phyloP scores from a whole-genome alignment of 2,888 invertebrate species.

The Rhogogaster chlorosoma region DNA sequence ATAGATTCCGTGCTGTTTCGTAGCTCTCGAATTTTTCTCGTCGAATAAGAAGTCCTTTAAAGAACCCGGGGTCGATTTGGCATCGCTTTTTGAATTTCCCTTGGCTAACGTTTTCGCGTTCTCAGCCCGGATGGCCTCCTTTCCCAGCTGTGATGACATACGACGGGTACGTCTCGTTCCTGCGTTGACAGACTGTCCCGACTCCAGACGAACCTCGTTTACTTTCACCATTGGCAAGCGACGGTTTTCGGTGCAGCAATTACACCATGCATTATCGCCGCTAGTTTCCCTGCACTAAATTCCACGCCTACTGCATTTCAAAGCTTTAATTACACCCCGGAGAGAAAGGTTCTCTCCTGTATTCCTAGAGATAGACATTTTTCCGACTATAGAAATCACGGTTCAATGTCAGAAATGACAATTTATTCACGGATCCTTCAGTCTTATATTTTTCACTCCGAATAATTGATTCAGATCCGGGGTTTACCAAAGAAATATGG shows the following conservation, averaged over 20 bases:
- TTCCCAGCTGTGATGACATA: constrained; percentile 11
- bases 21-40: background rate
- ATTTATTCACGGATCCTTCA: background rate
- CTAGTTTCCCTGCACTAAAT: constrained; percentile 26
- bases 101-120: background rate
- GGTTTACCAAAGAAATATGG: background rate
- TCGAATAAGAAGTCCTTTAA: background rate
- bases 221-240: constrained; percentile 15
- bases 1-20: background rate
- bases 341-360: background rate
- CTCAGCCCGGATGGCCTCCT: background rate
- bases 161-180: background rate
- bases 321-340: background rate
- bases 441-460: background rate
- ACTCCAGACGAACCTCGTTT: constrained; percentile 16
- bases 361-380: background rate
- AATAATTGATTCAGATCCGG: background rate
- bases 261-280: constrained; percentile 21
- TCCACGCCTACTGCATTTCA: constrained; percentile 4
- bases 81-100: background rate
- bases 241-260: constrained; percentile 18
- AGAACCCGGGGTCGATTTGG: background rate
- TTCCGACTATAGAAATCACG: background rate
- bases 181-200: background rate
- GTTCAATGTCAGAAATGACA: background rate